phyloP scores from a whole-genome alignment of 92 coral and sea anemone genomes.

The Porites cylindrica region DNA sequence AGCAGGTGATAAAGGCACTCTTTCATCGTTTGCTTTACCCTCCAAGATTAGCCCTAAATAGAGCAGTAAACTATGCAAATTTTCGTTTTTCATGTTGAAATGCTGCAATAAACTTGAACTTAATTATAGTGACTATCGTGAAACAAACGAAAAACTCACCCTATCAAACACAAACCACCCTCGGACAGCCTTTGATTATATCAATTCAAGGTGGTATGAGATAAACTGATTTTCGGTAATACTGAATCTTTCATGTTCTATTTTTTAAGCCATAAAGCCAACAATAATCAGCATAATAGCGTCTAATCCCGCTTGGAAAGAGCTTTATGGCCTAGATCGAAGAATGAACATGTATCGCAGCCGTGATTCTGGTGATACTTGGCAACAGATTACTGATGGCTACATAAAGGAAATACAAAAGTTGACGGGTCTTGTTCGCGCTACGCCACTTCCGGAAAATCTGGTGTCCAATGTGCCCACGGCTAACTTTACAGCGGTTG shows the following conservation, averaged over 20 bases:
- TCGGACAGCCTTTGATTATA: no score
- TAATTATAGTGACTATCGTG: no score
- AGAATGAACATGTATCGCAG: conserved; percentile 79
- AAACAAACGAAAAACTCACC: no score
- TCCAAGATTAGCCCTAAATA: no score
- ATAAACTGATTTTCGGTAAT: no score
- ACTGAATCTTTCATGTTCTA: background rate
- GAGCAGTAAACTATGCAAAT: no score
- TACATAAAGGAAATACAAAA: conserved; percentile 52
- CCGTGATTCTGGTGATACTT: conserved; percentile 74
- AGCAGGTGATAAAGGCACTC: no score
- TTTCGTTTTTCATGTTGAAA: no score
- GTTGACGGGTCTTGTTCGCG: conserved; percentile 45
- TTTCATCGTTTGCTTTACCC: no score
- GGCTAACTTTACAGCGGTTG: conserved; percentile 46
- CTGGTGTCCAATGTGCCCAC: conserved; percentile 71
- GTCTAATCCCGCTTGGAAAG: conserved; percentile 52
- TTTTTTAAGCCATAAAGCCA: conserved; percentile 68
- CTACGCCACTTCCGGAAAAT: conserved; percentile 82
- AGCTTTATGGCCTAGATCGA: conserved; percentile 86
- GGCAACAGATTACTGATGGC: conserved; percentile 76
- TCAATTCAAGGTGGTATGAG: no score
- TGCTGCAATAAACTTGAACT: no score
- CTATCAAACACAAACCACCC: no score
- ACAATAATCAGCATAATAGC: conserved; percentile 75